Percentiles rank a stretch among this genome's conserved stretches.
Conservation (phyloP, 2,113 vertebrate species). For the Peromyscus polionotus region DNA sequence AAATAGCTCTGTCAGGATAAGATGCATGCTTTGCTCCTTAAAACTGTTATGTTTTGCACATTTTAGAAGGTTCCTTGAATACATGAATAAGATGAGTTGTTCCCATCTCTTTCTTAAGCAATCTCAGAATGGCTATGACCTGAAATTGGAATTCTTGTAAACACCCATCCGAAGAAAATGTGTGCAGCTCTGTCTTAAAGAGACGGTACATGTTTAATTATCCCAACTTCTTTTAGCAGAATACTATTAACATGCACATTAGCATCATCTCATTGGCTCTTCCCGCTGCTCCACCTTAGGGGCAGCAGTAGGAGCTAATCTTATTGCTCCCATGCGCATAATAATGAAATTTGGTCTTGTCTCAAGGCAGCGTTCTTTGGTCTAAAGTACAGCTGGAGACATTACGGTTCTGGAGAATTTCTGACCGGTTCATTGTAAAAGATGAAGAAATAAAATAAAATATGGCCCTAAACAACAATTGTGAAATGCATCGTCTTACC, state of each 20-base stretch:
- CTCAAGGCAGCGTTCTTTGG: slow-evolving; percentile 89
- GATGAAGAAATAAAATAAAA: slow-evolving; percentile 84
- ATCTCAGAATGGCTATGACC: slow-evolving; percentile 91
- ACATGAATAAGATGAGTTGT: slow-evolving; percentile 92
- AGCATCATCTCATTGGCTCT: slow-evolving; percentile 91
- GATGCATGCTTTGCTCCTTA: slow-evolving; percentile 90
- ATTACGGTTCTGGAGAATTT: slow-evolving; percentile 83
- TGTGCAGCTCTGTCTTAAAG: slow-evolving; percentile 90
- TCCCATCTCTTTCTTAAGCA: slow-evolving; percentile 90
- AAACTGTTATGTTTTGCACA: slow-evolving; percentile 91
- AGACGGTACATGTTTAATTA: slow-evolving; percentile 92
- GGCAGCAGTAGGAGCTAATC: slow-evolving; percentile 92
- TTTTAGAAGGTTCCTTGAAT: slow-evolving; percentile 93
- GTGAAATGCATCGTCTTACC: slow-evolving; percentile 74
- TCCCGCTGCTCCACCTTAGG: slow-evolving; percentile 92
- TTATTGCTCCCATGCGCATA: slow-evolving; percentile 92
- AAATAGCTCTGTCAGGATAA: slow-evolving; percentile 90
- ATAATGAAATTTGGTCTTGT: slow-evolving; percentile 92
- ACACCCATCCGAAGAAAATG: slow-evolving; percentile 92
- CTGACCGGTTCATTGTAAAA: slow-evolving; percentile 84
- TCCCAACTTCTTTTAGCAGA: slow-evolving; percentile 91
- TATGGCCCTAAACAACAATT: slow-evolving; percentile 76
- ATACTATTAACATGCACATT: slow-evolving; percentile 92
- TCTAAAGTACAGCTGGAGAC: slow-evolving; percentile 87
- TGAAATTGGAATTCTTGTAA: slow-evolving; percentile 93